Percentiles rank a stretch among this genome's conserved stretches.
Evolutionary conservation across 30 jellyfish, hydroid and myxozoan genomes (phyloP).

Genomic region (Turritopsis rubra): DNA sequence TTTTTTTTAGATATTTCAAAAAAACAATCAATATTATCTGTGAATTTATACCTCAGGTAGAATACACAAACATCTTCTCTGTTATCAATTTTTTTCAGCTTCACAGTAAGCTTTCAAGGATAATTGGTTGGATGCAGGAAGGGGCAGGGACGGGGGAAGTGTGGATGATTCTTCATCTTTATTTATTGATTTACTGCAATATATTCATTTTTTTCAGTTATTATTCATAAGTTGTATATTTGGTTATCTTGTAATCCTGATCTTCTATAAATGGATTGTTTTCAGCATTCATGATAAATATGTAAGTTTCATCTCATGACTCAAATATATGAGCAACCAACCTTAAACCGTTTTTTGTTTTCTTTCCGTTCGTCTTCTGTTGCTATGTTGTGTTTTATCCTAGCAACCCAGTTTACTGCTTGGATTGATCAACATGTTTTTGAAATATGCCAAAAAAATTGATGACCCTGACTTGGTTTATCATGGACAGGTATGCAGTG

Average conservation of each 20-base stretch:
- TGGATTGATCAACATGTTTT: constrained; percentile 76
- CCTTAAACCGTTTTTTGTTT: not conserved
- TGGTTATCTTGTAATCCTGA: constrained; percentile 85
- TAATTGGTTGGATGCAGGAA: too few species aligned
- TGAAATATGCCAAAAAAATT: constrained; percentile 62
- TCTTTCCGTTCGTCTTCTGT: not conserved
- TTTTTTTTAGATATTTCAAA: constrained; percentile 56
- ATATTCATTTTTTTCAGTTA: constrained; percentile 52
- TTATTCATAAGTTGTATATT: constrained; percentile 72
- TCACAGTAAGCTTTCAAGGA: not conserved
- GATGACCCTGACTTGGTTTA: constrained; percentile 41
- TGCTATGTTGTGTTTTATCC: not conserved
- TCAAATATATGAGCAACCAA: not conserved
- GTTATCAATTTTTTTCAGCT: not conserved
- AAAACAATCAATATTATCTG: constrained; percentile 65
- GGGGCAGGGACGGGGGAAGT: too few species aligned
- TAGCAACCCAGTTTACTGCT: constrained; percentile 81
- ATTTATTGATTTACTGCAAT: too few species aligned
- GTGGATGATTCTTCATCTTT: too few species aligned
- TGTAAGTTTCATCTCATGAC: constrained; percentile 28
- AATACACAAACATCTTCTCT: not conserved
- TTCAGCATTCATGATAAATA: constrained; percentile 33
- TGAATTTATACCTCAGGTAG: constrained; percentile 87
- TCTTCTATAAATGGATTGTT: constrained; percentile 88
- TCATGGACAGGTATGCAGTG: constrained; percentile 54